These are phyloP conservation scores for Epizoanthus rinbou DNA, from an alignment of 92 coral and sea anemone species.

Conservation along the genomic window DNA sequence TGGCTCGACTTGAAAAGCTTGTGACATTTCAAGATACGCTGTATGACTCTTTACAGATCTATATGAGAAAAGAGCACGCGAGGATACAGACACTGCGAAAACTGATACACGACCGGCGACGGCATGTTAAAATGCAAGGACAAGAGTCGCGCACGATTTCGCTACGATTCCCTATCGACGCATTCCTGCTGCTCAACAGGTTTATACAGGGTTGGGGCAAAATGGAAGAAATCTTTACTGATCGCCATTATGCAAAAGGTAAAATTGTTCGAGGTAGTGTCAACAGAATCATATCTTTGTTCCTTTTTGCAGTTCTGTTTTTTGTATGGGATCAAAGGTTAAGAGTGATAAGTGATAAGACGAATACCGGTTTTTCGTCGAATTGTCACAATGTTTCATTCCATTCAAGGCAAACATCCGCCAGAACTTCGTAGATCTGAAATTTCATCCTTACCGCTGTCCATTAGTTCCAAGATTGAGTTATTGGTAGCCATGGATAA, in stretches of 20 bases:
- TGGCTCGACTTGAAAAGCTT: constrained; percentile 1
- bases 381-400: too few relatives aligned
- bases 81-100: background rate
- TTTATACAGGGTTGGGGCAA: background rate
- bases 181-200: background rate
- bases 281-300: background rate
- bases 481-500: too few relatives aligned
- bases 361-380: too few relatives aligned
- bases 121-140: background rate
- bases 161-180: background rate
- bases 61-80: background rate
- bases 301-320: too few relatives aligned
- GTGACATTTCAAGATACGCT: background rate
- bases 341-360: too few relatives aligned
- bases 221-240: background rate
- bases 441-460: too few relatives aligned
- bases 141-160: background rate
- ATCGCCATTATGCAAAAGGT: background rate
- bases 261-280: background rate
- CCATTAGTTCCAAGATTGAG: too few relatives aligned
- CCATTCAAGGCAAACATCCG: too few relatives aligned
- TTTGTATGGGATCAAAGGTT: too few relatives aligned
- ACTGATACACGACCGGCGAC: constrained; percentile 1
- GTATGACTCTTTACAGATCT: background rate
- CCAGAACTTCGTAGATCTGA: too few relatives aligned